Evolutionary conservation across 2,888 invertebrate genomes (phyloP), one percentile per base, ranked within the genome.

Genomic region (Torymus tubicola): DNA sequence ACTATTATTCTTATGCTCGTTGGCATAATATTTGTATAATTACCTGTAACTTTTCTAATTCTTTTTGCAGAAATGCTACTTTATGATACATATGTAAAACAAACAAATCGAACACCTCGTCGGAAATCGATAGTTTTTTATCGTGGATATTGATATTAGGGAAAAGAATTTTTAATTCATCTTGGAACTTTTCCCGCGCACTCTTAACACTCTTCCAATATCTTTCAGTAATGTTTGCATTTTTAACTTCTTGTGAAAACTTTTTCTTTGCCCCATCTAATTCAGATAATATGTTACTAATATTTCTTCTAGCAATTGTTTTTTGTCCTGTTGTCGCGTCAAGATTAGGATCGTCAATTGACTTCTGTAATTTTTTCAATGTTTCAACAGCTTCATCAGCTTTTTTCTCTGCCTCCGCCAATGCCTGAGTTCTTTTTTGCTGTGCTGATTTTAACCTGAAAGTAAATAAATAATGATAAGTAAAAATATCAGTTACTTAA

Each of bases 141-240:
- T 94, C 93, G 10, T 93, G 90, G 60, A 96, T 90, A 88, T 95
- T 94, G 1, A 96, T 92, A 70, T 93, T 93, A 0, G 96, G 96
- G 86, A 96, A 94, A 61, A 97, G 92, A 73, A 94, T 94, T 87
- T 94, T 93, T 58, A 95, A 91, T 90, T 95, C 94, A 80, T 94
- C 93, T 21, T 93, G 91, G 82, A 94, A 94, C 85, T 93, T 92
- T 84, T 92, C 92, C 3, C 94, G 92, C 0, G 94, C 93, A 55
- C 91, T 89, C 84, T 93, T 92, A 86, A 96, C 96, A 91, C 96
- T 94, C 73, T 94, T 94, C 95, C 97, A 96, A 88, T 96, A 98
- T 86, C 94, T 95, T 83, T 96, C 95, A 18, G 95, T 93, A 0
- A 97, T 91, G 65, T 92, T 93, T 0, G 94, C 92, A 65, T 92